Base-by-base conservation (phyloP, 2,113 vertebrate genomes). In the Cygnus buccinator region DNA sequence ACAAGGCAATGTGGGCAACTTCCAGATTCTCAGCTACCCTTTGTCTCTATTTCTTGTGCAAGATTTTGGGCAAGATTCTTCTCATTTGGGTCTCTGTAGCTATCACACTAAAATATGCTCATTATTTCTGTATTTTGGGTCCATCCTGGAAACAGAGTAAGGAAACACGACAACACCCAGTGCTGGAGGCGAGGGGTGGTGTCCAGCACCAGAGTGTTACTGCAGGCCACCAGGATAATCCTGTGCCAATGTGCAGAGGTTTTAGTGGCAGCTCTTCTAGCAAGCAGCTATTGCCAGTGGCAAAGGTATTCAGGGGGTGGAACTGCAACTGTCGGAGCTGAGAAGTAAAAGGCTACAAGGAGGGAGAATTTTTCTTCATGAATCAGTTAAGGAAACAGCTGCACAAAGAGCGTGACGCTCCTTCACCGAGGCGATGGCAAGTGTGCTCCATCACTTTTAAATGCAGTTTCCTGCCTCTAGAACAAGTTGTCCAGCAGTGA, bases 401-500 rank as follows among this genome's bases (percentile, higher is more conserved):
- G 72, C 31, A 71, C 29, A 35, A 62, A 50, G 62, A 66, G 43
- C 63, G 63, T 81, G 88, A 57, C 1, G 2, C 10, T 9, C 29
- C 18, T 57, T 54, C 58, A 54, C 63, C 1, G 22, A 83, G 79
- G 50, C 3, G 5, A 37, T 22, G 4, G 5, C 2, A 5, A 94
- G 72, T 50, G 90, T 48, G 83, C 66, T 81, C 75, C 68, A n/a
- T 61, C 65, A 25, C 7, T 15, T 66, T 57, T 72, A 90, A 75
- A 68, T 1, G 4, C 50, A 63, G 46, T 61, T 95, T 90, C 85
- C 83, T 84, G 63, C 70, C 88, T 90, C 9, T 8, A 83, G 92
- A 96, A 86, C 82, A 96, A 88, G 79, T 63, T 67, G 85, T 90
- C 72, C 73, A 84, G 72, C 52, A 50, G 28, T 5, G 75, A 16